Conservation (phyloP, 2,888 invertebrate species). For the Argyra leucocephala region DNA sequence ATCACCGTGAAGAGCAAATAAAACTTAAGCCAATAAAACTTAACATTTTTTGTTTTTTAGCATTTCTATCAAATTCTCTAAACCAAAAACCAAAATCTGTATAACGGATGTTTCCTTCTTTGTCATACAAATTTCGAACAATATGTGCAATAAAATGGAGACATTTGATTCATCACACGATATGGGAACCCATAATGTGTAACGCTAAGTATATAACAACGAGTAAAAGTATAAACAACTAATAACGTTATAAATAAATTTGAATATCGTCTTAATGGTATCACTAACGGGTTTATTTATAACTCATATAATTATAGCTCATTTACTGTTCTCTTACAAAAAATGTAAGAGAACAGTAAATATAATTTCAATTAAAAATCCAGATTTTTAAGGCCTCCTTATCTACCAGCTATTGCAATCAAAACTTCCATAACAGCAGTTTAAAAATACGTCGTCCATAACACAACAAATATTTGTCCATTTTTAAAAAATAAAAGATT, state of each 20-base stretch:
- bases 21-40: too few species aligned
- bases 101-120: constrained; percentile 31
- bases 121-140: constrained; percentile 32
- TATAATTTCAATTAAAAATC: constrained; percentile 44
- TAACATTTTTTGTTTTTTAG: too few species aligned
- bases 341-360: constrained; percentile 39
- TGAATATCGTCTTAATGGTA: constrained; percentile 30
- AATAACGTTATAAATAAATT: constrained; percentile 29
- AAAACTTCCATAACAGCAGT: constrained; percentile 34
- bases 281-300: constrained; percentile 35
- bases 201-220: constrained; percentile 34
- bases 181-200: constrained; percentile 49
- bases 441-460: constrained; percentile 33
- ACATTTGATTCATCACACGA: constrained; percentile 40
- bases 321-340: too few species aligned
- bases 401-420: constrained; percentile 43
- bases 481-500: constrained; percentile 30
- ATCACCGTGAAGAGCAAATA: too few species aligned
- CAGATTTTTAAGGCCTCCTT: constrained; percentile 44
- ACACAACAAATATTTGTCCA: constrained; percentile 31
- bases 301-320: too few species aligned
- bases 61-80: constrained; percentile 33
- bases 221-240: constrained; percentile 30
- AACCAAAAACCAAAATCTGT: constrained; percentile 36
- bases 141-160: constrained; percentile 40